phyloP scores from a whole-genome alignment of 2,888 invertebrate genomes.

The Zygaena filipendulae region DNA sequence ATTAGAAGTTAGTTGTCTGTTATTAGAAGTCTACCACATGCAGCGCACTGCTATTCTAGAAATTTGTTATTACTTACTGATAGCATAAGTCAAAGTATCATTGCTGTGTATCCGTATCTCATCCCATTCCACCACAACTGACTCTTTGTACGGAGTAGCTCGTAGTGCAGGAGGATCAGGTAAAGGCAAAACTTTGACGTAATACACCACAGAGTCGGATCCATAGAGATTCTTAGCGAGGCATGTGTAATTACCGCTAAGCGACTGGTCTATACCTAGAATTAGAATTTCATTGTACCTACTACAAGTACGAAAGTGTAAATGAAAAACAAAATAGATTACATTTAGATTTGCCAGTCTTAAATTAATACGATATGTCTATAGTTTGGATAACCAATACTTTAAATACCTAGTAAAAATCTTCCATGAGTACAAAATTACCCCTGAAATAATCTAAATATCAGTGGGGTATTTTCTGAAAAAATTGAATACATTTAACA shows the following conservation, averaged over 20 bases:
- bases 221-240: conserved; percentile 86
- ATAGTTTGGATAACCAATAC: too few relatives aligned
- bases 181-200: conserved; percentile 79
- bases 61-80: conserved; percentile 51
- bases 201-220: conserved; percentile 83
- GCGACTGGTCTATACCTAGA: conserved; percentile 75
- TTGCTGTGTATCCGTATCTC: conserved; percentile 54
- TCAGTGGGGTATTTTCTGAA: too few relatives aligned
- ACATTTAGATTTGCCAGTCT: conserved; percentile 3
- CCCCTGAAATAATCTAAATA: too few relatives aligned
- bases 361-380: too few relatives aligned
- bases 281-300: conserved; percentile 6
- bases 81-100: conserved; percentile 35
- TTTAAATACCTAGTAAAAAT: too few relatives aligned
- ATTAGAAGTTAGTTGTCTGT: too few relatives aligned
- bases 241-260: conserved; percentile 84
- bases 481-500: too few relatives aligned
- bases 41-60: too few relatives aligned
- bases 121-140: conserved; percentile 73
- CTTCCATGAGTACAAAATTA: too few relatives aligned
- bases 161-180: conserved; percentile 76
- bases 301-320: conserved; percentile 5
- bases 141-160: conserved; percentile 57
- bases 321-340: conserved; percentile 8
- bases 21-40: too few relatives aligned